Base-by-base conservation (phyloP, 1,140 invertebrate genomes). In the Drosophila prosaltans region DNA sequence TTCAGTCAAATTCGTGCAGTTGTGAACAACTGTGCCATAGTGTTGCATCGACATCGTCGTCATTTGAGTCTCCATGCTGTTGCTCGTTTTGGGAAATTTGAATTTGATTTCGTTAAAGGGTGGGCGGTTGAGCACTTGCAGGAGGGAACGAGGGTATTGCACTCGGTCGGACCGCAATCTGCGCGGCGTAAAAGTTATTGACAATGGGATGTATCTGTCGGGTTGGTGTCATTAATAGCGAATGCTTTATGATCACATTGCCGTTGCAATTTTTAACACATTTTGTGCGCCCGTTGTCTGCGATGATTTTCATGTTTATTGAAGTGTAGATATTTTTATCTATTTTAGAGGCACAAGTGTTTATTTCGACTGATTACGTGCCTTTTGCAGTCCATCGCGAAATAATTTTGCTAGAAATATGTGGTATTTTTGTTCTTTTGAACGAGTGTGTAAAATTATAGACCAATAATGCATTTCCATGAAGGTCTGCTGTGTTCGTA, bases 131-230 rank as follows among this genome's bases (percentile, higher is more conserved):
- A 24, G 8, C 30, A 21, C 10, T 4, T 10, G 59, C 48, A 51
- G 6, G 0, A 30, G 40, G 36, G n/a, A 1, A 8, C 10, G 28
- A 30, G 58, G 26, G 45, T 5, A 21, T 48, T 16, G 9, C 21
- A 64, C 26, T 39, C 61, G 63, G 75, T 16, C 40, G 26, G 39
- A 51, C 61, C 72, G 83, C 83, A 88, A 88, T 89, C 83, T 88
- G 84, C 71, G 77, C 73, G 69, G 84, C 84, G 84, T 81, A 89
- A 88, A 88, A 88, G 79, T 84, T 91, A 91, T 91, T 91, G 89
- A 91, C 89, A 91, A 91, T 91, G 89, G 89, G 89, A 91, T 91
- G 89, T 91, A 90, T 91, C 89, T 91, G 89, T 91, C 89, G 89
- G 84, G 81, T 69, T 64, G 71, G 85, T 91, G 89, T 91, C 89